Percentiles rank a stretch among this genome's conserved stretches.
These are phyloP conservation scores for Linepithema humile DNA, from an alignment of 1,140 invertebrate genomes.

Conservation along the genomic window DNA sequence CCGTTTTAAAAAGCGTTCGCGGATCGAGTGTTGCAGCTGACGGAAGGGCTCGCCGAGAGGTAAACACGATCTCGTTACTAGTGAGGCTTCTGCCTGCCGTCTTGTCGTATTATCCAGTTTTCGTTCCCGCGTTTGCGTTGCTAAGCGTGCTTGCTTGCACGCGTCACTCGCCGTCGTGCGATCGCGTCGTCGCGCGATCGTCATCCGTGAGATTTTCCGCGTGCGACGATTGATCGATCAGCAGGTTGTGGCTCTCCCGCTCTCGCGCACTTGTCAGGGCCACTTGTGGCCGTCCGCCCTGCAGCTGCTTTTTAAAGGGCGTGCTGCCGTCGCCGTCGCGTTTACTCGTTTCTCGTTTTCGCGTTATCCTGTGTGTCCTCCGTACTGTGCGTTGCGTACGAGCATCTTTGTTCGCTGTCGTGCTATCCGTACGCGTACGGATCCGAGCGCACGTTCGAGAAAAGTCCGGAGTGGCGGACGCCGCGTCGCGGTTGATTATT, in stretches of 20 bases:
- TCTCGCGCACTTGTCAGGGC: constrained; percentile 68
- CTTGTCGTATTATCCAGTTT: background rate
- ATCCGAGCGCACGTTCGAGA: background rate
- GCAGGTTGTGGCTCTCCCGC: constrained; percentile 64
- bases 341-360: background rate
- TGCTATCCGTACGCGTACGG: background rate
- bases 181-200: constrained; percentile 41
- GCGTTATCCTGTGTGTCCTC: background rate
- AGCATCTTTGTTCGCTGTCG: constrained; percentile 15
- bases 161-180: background rate
- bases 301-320: constrained; percentile 69
- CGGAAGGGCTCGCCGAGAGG: constrained; percentile 77
- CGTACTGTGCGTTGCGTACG: background rate
- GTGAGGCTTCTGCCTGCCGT: background rate
- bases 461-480: background rate
- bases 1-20: constrained; percentile 61
- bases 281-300: constrained; percentile 78
- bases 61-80: constrained; percentile 76
- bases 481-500: constrained; percentile 20
- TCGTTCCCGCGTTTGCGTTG: background rate
- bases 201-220: constrained; percentile 53
- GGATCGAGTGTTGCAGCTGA: constrained; percentile 49
- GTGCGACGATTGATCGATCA: constrained; percentile 77
- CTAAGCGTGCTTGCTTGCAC: background rate
- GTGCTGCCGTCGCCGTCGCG: constrained; percentile 52